Evolutionary conservation across 2,797 vertebrate genomes (phyloP).

Genomic region (Pseudochaenichthys georgianus): DNA sequence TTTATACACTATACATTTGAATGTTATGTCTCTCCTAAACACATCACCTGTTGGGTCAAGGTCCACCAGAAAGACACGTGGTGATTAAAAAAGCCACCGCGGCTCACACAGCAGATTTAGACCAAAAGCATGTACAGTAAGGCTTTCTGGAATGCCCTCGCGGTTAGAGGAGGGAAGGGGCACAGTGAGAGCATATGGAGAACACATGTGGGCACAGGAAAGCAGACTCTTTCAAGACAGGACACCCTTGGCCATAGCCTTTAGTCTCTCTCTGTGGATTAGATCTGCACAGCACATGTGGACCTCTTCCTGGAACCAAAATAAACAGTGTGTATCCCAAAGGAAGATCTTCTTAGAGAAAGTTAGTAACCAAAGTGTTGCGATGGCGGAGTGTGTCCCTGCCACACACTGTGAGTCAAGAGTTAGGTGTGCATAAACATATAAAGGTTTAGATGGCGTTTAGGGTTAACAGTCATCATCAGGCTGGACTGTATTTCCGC

Average conservation of each 20-base stretch:
- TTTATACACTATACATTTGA: not conserved
- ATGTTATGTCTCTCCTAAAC: constrained; percentile 29
- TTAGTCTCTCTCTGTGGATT: constrained; percentile 52
- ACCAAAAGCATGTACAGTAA: constrained; percentile 65
- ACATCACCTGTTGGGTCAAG: constrained; percentile 74
- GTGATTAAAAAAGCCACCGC: constrained; percentile 68
- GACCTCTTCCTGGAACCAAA: constrained; percentile 56
- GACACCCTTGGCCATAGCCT: constrained; percentile 52
- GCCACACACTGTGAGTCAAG: constrained; percentile 9
- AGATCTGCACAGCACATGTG: constrained; percentile 58
- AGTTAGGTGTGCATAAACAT: not conserved
- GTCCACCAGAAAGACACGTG: constrained; percentile 51
- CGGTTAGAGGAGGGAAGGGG: constrained; percentile 73
- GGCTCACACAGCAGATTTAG: constrained; percentile 54
- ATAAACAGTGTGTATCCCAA: constrained; percentile 57
- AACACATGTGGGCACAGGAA: constrained; percentile 76
- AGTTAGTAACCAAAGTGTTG: constrained; percentile 7
- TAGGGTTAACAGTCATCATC: constrained; percentile 27
- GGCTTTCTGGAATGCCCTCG: constrained; percentile 73
- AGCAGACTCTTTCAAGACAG: constrained; percentile 62
- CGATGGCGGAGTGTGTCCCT: constrained; percentile 11
- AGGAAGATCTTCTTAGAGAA: constrained; percentile 26
- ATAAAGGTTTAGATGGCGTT: constrained; percentile 13
- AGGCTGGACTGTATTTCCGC: constrained; percentile 17
- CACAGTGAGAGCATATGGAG: constrained; percentile 68